Conservation (phyloP, 1,140 invertebrate genomes). For the Patella vulgata region DNA sequence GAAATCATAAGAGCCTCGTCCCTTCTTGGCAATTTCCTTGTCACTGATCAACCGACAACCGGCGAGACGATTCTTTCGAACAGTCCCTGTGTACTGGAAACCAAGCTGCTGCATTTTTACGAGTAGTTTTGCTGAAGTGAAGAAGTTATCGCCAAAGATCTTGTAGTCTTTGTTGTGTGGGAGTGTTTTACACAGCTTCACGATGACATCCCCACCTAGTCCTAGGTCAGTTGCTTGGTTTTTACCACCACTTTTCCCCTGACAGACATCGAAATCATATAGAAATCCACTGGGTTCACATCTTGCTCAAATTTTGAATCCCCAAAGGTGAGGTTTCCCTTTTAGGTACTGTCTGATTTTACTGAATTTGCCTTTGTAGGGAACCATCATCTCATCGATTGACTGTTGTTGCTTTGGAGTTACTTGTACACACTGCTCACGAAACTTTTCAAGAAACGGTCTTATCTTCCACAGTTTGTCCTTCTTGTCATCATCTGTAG, state of each 20-base stretch:
- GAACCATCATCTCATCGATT: constrained; percentile 55
- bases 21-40: constrained; percentile 27
- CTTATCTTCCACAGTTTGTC: constrained; percentile 31
- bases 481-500: constrained; percentile 16
- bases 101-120: constrained; percentile 7
- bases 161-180: constrained; percentile 12
- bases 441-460: constrained; percentile 22
- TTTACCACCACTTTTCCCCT: constrained; percentile 21
- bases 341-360: constrained; percentile 15
- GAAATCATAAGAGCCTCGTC: constrained; percentile 24
- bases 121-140: constrained; percentile 14
- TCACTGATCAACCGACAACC: constrained; percentile 26
- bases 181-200: constrained; percentile 12
- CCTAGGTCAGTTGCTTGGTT: constrained; percentile 7
- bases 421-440: constrained; percentile 16
- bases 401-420: constrained; percentile 26
- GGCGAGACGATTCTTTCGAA: constrained; percentile 23
- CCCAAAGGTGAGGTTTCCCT: constrained; percentile 27
- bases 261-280: constrained; percentile 37
- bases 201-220: constrained; percentile 23
- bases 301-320: constrained; percentile 32
- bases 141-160: constrained; percentile 30
- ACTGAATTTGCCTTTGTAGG: constrained; percentile 62
- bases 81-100: constrained; percentile 27
- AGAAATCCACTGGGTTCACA: constrained; percentile 16